Evolutionary conservation across 2,888 invertebrate species (phyloP).

Genomic region (Synergus gifuensis): DNA sequence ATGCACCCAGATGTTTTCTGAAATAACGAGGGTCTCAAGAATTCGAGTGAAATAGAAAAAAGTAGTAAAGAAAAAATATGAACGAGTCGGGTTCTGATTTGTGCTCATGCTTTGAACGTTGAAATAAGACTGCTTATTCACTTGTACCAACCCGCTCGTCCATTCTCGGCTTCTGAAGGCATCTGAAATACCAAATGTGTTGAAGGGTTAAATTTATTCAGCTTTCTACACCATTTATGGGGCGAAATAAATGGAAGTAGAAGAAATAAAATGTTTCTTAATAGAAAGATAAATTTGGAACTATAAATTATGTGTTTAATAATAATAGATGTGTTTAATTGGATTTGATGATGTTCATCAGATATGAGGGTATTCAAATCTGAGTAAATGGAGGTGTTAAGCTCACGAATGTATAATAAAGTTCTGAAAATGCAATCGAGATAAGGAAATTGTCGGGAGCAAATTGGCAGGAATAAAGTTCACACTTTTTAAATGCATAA

Average conservation of each 20-base stretch:
- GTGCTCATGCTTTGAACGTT: constrained; percentile 54
- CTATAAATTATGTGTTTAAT: not conserved
- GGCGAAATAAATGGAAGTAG: not conserved
- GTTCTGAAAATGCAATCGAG: not conserved
- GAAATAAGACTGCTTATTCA: constrained; percentile 52
- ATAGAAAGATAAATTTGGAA: not conserved
- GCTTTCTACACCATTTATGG: constrained; percentile 26
- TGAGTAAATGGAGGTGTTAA: not conserved
- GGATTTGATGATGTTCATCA: not conserved
- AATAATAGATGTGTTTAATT: not conserved
- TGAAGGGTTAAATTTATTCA: constrained; percentile 39
- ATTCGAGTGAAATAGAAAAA: not conserved
- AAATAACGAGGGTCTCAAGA: constrained; percentile 58
- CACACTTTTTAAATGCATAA: constrained; percentile 15
- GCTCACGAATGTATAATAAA: not conserved
- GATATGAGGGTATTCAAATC: not conserved
- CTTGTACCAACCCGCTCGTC: constrained; percentile 23
- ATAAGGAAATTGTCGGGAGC: not conserved
- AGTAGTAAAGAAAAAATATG: constrained; percentile 5
- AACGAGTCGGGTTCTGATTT: constrained; percentile 55
- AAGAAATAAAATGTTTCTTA: not conserved
- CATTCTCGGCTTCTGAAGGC: constrained; percentile 22
- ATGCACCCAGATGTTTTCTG: constrained; percentile 63
- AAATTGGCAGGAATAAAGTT: constrained; percentile 15
- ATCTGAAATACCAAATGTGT: constrained; percentile 39